phyloP scores from a whole-genome alignment of 2,888 invertebrate species.

The Eulithis testata region DNA sequence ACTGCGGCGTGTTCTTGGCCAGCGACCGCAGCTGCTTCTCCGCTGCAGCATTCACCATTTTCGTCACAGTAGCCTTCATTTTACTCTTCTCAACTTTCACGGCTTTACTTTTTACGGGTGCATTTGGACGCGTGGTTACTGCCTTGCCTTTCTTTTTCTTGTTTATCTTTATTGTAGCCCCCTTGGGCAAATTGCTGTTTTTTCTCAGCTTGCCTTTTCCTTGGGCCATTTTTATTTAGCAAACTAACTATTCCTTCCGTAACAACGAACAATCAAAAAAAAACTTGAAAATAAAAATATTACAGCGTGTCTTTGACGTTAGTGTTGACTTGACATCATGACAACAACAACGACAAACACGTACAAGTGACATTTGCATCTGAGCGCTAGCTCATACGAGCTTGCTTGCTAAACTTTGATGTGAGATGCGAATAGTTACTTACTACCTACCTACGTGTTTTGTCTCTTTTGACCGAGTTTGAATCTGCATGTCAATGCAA shows the following conservation, averaged over 20 bases:
- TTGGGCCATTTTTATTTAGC: slow-evolving; percentile 83
- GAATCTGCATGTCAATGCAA: no score
- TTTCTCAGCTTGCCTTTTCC: slow-evolving; percentile 83
- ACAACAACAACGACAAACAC: no score
- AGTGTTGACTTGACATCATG: no score
- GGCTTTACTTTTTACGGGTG: slow-evolving; percentile 87
- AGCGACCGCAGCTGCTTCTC: slow-evolving; percentile 87
- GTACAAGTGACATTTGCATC: no score
- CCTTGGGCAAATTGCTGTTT: slow-evolving; percentile 86
- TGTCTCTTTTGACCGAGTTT: no score
- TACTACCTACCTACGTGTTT: no score
- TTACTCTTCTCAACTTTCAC: slow-evolving; percentile 84
- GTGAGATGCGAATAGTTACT: no score
- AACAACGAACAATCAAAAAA: not conserved
- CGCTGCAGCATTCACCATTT: slow-evolving; percentile 88
- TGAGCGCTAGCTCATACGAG: no score
- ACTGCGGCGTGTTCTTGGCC: slow-evolving; percentile 79
- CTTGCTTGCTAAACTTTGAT: no score
- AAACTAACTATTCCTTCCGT: not conserved
- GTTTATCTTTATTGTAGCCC: slow-evolving; percentile 73
- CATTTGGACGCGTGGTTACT: slow-evolving; percentile 85
- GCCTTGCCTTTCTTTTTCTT: slow-evolving; percentile 79
- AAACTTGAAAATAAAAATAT: not conserved
- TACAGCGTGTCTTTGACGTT: no score
- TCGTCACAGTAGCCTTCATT: slow-evolving; percentile 87